A percentile compares a stretch with the other conserved stretches of the same genome.
These are phyloP conservation scores for Ditylenchus weischeri DNA, from an alignment of 2,888 invertebrate genomes.

Conservation along the genomic window DNA sequence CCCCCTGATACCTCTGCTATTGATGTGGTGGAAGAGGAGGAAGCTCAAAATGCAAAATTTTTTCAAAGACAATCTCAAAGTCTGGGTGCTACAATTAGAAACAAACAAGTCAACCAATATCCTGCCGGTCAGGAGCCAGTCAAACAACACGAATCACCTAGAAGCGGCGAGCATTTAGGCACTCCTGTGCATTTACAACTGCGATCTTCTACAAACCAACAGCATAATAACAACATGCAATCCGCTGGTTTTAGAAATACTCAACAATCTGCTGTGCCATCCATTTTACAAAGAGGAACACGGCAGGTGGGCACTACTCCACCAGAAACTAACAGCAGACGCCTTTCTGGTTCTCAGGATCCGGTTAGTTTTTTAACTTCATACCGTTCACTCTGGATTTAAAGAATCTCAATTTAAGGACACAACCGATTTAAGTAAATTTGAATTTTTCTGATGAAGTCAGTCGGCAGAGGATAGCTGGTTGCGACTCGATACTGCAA, in stretches of 20 bases:
- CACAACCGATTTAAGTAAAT: too few relatives aligned
- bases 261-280: constrained; percentile 5
- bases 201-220: neutral
- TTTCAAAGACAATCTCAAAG: constrained; percentile 11
- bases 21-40: constrained; percentile 21
- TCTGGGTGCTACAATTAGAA: constrained; percentile 2
- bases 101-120: neutral
- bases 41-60: constrained; percentile 20
- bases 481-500: too few relatives aligned
- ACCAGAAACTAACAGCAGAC: neutral
- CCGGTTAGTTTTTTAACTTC: neutral
- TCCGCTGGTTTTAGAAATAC: neutral
- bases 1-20: constrained; percentile 13
- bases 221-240: constrained; percentile 6
- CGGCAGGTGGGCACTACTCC: constrained; percentile 1
- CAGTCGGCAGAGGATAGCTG: too few relatives aligned
- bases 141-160: too few relatives aligned
- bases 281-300: constrained; percentile 6
- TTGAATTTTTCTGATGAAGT: too few relatives aligned
- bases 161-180: neutral
- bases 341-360: neutral
- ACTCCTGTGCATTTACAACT: neutral
- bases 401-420: too few relatives aligned
- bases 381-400: too few relatives aligned
- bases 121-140: neutral